phyloP scores from a whole-genome alignment of 2,797 vertebrate genomes.

The Onychomys torridus region DNA sequence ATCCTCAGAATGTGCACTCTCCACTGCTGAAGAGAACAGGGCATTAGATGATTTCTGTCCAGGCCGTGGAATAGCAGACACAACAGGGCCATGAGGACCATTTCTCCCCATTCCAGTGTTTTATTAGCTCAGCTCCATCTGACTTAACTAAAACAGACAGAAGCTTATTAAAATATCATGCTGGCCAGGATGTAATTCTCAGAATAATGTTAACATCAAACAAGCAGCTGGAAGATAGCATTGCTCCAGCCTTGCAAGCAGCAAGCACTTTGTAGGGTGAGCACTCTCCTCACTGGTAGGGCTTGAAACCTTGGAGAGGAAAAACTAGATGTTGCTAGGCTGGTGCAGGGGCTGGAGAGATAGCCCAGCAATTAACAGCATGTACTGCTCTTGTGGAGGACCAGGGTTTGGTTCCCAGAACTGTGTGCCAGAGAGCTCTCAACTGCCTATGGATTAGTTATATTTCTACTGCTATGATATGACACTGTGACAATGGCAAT shows the following conservation, averaged over 20 bases:
- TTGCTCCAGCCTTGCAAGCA: background rate
- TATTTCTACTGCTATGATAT: background rate
- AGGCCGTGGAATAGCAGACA: background rate
- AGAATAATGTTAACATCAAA: conserved; percentile 75
- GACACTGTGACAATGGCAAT: background rate
- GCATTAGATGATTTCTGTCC: background rate
- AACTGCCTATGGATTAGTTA: background rate
- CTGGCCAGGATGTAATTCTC: conserved; percentile 68
- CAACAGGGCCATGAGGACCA: background rate
- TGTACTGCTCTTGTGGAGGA: background rate
- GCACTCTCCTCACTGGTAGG: background rate
- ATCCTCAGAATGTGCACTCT: background rate
- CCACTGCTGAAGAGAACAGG: background rate
- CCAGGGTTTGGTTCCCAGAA: background rate
- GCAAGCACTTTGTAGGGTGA: conserved; percentile 33
- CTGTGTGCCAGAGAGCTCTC: background rate
- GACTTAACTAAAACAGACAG: conserved; percentile 74
- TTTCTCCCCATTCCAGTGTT: background rate
- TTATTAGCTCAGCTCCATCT: conserved; percentile 43
- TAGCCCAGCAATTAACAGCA: background rate
- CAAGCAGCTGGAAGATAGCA: conserved; percentile 44
- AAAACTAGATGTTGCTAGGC: background rate
- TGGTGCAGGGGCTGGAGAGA: background rate
- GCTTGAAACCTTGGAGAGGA: background rate
- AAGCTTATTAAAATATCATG: conserved; percentile 74